Conservation (phyloP, 2,113 vertebrate genomes). For the Etheostoma cragini region DNA sequence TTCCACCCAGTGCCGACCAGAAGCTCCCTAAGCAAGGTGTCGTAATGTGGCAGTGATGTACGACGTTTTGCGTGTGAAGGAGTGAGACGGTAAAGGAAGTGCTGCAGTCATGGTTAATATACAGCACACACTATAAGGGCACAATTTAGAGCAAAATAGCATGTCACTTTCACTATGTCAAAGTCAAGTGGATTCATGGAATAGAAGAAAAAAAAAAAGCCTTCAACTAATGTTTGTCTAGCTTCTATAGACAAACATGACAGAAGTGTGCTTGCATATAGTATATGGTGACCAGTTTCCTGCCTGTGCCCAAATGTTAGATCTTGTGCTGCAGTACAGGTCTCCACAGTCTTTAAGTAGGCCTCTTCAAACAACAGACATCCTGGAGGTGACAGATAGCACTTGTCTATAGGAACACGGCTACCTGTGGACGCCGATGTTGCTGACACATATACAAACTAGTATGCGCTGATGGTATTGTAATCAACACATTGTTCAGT, state of each 20-base stretch:
- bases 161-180: slow-evolving; percentile 13
- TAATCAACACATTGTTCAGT: slow-evolving; percentile 20
- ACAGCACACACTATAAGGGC: neutral
- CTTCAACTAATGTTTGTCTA: neutral
- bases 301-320: neutral
- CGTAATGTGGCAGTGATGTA: slow-evolving; percentile 33
- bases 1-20: slow-evolving; percentile 38
- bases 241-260: slow-evolving; percentile 9
- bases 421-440: slow-evolving; percentile 13
- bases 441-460: slow-evolving; percentile 18
- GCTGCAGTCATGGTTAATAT: slow-evolving; percentile 9
- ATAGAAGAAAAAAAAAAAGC: slow-evolving; percentile 1
- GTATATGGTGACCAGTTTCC: neutral
- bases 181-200: neutral
- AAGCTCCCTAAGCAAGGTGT: slow-evolving; percentile 47
- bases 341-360: neutral
- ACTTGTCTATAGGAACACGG: slow-evolving; percentile 20
- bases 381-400: slow-evolving; percentile 55
- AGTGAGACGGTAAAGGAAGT: slow-evolving; percentile 11
- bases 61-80: slow-evolving; percentile 15
- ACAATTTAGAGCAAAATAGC: slow-evolving; percentile 2
- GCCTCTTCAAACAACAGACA: slow-evolving; percentile 34
- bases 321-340: neutral
- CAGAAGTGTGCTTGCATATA: neutral
- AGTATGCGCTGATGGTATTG: neutral